These are phyloP conservation scores for Noctua pronuba DNA, from an alignment of 2,888 invertebrate species.

Conservation along the genomic window DNA sequence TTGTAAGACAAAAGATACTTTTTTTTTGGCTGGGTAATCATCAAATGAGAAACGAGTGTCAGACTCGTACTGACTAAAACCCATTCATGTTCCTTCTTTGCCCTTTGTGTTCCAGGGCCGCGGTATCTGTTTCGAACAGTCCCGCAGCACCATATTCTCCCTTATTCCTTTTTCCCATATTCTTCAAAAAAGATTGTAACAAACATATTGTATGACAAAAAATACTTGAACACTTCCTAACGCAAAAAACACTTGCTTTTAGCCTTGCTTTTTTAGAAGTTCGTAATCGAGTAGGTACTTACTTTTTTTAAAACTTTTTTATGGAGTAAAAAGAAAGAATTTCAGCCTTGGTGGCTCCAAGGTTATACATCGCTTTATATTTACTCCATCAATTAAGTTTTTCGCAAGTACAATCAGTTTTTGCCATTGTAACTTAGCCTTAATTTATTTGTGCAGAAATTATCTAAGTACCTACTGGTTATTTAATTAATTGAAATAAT, in stretches of 20 bases:
- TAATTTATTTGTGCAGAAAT: constrained; percentile 5
- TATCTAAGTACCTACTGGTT: background rate
- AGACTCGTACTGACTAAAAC: too few relatives aligned
- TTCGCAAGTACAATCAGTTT: background rate
- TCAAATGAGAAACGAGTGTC: too few relatives aligned
- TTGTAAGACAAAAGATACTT: too few relatives aligned
- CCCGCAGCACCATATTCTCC: too few relatives aligned
- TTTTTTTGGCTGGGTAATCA: too few relatives aligned
- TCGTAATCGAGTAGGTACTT: background rate
- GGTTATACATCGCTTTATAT: background rate
- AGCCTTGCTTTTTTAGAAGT: background rate
- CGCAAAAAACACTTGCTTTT: background rate
- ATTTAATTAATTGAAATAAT: constrained; percentile 2
- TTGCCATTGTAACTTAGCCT: background rate
- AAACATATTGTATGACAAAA: too few relatives aligned
- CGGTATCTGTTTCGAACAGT: too few relatives aligned
- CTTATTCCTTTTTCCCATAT: too few relatives aligned
- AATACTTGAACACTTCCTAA: background rate
- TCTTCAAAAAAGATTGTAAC: background rate
- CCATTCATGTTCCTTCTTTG: too few relatives aligned
- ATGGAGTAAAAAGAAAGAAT: background rate
- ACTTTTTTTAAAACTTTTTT: background rate
- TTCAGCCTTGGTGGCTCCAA: background rate
- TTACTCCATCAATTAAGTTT: background rate
- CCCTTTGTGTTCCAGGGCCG: too few relatives aligned